These are phyloP conservation scores for Aphyosemion australe DNA, from an alignment of 2,113 vertebrate genomes.

Conservation along the genomic window DNA sequence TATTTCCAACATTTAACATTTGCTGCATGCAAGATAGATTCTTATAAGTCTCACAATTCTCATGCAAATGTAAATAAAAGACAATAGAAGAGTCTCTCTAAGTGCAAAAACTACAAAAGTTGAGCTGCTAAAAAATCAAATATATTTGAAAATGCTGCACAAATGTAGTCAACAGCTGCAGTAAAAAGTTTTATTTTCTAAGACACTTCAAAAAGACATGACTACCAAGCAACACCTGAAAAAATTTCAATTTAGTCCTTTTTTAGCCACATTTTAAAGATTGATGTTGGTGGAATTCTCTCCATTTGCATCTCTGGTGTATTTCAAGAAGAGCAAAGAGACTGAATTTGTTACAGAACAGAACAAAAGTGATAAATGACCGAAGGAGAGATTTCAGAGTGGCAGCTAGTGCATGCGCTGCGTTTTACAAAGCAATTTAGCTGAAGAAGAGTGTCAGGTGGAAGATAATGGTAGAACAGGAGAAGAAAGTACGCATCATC, in stretches of 20 bases:
- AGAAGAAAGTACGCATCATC: constrained; percentile 28
- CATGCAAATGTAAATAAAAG: constrained; percentile 10
- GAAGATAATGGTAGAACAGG: constrained; percentile 25
- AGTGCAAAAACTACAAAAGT: constrained; percentile 17
- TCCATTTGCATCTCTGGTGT: neutral
- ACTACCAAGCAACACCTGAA: neutral
- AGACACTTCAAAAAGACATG: neutral
- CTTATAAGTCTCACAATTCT: neutral
- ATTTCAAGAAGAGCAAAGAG: neutral
- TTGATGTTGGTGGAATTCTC: neutral
- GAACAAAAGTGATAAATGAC: neutral
- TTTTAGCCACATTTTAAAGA: neutral
- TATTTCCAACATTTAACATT: constrained; percentile 6
- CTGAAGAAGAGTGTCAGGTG: constrained; percentile 13
- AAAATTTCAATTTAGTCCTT: neutral
- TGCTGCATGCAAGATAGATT: constrained; percentile 15
- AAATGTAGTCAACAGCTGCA: neutral
- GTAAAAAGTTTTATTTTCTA: neutral
- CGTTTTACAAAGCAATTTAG: constrained; percentile 2
- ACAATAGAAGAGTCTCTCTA: neutral
- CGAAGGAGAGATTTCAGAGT: constrained; percentile 7
- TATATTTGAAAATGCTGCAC: constrained; percentile 14
- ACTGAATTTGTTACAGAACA: neutral
- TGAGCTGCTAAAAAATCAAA: neutral
- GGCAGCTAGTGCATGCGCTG: neutral